These are phyloP conservation scores for Gasterosteus nipponicus DNA, from an alignment of 2,113 vertebrate genomes.

Conservation along the genomic window DNA sequence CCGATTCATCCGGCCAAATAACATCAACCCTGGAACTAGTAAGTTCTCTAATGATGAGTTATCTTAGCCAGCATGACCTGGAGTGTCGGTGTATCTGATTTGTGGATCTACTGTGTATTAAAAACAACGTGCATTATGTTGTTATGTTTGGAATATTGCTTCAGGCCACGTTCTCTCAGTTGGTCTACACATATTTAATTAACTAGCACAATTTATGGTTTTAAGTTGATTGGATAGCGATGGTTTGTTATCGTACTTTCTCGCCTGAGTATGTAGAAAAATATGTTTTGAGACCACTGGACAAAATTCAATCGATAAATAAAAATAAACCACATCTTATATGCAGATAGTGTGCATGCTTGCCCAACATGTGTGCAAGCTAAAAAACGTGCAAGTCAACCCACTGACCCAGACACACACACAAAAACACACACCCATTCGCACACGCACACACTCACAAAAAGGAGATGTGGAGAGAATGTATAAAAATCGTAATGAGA, in stretches of 20 bases:
- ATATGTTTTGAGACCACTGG: background rate
- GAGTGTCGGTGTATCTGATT: background rate
- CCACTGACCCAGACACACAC: slow-evolving; percentile 29
- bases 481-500: slow-evolving; percentile 46
- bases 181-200: background rate
- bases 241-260: background rate
- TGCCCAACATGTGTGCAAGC: slow-evolving; percentile 12
- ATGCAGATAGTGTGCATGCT: slow-evolving; percentile 17
- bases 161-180: background rate
- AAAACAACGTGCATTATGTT: background rate
- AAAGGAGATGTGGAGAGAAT: slow-evolving; percentile 44
- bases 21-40: background rate
- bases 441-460: slow-evolving; percentile 30
- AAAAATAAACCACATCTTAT: slow-evolving; percentile 22
- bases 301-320: slow-evolving; percentile 8
- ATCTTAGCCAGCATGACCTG: background rate
- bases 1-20: background rate
- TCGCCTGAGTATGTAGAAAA: background rate
- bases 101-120: background rate
- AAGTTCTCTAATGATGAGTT: slow-evolving; percentile 4
- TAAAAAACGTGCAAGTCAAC: slow-evolving; percentile 32
- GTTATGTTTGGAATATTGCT: background rate
- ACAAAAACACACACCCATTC: slow-evolving; percentile 6
- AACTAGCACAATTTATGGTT: background rate
- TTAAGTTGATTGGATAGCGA: background rate